A percentile compares a stretch with the other conserved stretches of the same genome.
Evolutionary conservation across 2,888 invertebrate species (phyloP).

Genomic region (Pristionchus fissidentatus): DNA sequence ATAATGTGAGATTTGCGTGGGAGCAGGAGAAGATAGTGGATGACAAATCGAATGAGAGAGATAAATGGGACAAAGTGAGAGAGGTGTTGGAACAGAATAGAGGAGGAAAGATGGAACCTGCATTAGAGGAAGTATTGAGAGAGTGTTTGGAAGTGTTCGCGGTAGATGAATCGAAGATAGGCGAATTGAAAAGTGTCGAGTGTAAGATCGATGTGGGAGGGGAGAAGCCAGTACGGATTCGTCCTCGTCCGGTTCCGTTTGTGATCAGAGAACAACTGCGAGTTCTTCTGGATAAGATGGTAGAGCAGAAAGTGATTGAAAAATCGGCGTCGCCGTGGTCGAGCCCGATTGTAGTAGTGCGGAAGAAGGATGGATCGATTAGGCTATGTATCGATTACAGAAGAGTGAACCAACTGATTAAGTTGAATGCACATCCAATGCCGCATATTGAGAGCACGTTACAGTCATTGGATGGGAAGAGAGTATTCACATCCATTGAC

Average conservation of each 20-base stretch:
- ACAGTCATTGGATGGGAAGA: slow-evolving; percentile 26
- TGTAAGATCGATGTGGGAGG: slow-evolving; percentile 48
- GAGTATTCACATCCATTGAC: slow-evolving; percentile 54
- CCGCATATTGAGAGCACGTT: slow-evolving; percentile 55
- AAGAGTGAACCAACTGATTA: slow-evolving; percentile 61
- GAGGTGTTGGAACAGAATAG: too few species aligned
- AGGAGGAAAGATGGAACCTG: not conserved
- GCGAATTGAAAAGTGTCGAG: slow-evolving; percentile 33
- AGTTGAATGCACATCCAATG: slow-evolving; percentile 55
- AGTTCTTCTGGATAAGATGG: slow-evolving; percentile 45
- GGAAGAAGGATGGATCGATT: slow-evolving; percentile 72
- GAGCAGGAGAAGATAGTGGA: not conserved
- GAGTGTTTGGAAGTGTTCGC: slow-evolving; percentile 46
- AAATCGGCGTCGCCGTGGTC: slow-evolving; percentile 74
- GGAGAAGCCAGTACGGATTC: slow-evolving; percentile 41
- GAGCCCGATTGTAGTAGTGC: slow-evolving; percentile 75
- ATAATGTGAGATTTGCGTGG: not conserved
- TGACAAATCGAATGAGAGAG: too few species aligned
- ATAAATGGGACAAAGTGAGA: too few species aligned
- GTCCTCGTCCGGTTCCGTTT: slow-evolving; percentile 49
- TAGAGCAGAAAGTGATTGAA: slow-evolving; percentile 52
- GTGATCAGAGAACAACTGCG: slow-evolving; percentile 47
- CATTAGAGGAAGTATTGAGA: not conserved
- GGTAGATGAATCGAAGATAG: slow-evolving; percentile 44
- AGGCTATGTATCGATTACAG: slow-evolving; percentile 69